Evolutionary conservation across 2,797 vertebrate species (phyloP).

Genomic region (Hylomyscus alleni): DNA sequence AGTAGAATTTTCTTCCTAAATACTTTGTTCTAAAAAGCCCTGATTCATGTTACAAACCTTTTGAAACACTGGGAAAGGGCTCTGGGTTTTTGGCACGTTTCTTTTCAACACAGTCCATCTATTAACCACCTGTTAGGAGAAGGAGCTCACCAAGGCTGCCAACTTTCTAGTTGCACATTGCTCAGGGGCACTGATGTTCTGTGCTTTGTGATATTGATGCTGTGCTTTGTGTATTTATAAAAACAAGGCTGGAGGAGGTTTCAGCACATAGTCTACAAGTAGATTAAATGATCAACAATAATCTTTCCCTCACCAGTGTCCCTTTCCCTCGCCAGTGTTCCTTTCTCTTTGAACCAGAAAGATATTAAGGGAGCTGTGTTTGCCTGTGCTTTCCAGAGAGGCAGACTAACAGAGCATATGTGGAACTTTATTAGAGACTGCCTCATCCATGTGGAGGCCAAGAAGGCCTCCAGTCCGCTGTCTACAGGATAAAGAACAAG

Average conservation of each 20-base stretch:
- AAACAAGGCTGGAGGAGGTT: conserved; percentile 8
- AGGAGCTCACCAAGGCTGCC: not conserved
- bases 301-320: not conserved
- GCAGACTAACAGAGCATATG: not conserved
- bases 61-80: conserved; percentile 4
- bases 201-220: not conserved
- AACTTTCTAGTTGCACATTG: conserved; percentile 42
- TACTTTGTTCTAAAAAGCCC: conserved; percentile 8
- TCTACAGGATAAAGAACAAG: too few species aligned
- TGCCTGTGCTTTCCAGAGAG: not conserved
- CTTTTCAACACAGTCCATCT: not conserved
- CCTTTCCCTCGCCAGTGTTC: not conserved
- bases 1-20: not conserved
- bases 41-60: not conserved
- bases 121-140: conserved; percentile 30
- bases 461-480: not conserved
- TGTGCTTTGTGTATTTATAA: conserved; percentile 42
- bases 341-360: conserved; percentile 43
- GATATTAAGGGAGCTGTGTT: not conserved
- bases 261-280: not conserved
- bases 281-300: not conserved
- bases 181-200: not conserved
- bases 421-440: not conserved
- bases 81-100: conserved; percentile 40
- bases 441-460: not conserved